A percentile compares a stretch with the other conserved stretches of the same genome.
Evolutionary conservation across 2,797 vertebrate genomes (phyloP).

Genomic region (Oreonectes daqikongensis): DNA sequence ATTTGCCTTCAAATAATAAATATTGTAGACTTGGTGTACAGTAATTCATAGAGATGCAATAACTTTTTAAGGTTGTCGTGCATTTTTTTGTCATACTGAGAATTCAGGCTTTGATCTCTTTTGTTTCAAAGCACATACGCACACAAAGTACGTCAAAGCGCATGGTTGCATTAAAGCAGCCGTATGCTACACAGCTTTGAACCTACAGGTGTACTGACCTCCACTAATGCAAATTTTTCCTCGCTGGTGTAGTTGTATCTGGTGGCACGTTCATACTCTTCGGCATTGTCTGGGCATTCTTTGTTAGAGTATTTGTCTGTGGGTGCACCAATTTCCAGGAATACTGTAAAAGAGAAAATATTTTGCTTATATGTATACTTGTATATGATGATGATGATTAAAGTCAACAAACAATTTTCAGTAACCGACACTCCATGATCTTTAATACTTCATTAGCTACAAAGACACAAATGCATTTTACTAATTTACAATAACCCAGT

Average conservation of each 20-base stretch:
- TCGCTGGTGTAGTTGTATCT: constrained; percentile 98
- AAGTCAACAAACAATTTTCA: not conserved
- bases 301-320: constrained; percentile 99
- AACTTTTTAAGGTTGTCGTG: not conserved
- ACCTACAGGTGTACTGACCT: constrained; percentile 73
- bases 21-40: not conserved
- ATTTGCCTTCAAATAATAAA: too few relatives aligned
- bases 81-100: not conserved
- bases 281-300: constrained; percentile 95
- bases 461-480: constrained; percentile 1
- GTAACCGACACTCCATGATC: not conserved
- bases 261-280: constrained; percentile 96
- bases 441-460: not conserved
- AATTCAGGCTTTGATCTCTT: not conserved
- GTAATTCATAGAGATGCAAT: not conserved
- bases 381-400: not conserved
- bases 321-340: constrained; percentile 97
- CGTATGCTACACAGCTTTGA: not conserved
- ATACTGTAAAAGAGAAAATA: constrained; percentile 76
- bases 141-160: not conserved
- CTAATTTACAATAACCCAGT: constrained; percentile 13
- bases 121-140: not conserved
- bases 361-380: not conserved
- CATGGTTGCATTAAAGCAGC: not conserved
- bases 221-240: constrained; percentile 97